Conservation (phyloP, 2,113 vertebrate species). For the Dromas ardeola region DNA sequence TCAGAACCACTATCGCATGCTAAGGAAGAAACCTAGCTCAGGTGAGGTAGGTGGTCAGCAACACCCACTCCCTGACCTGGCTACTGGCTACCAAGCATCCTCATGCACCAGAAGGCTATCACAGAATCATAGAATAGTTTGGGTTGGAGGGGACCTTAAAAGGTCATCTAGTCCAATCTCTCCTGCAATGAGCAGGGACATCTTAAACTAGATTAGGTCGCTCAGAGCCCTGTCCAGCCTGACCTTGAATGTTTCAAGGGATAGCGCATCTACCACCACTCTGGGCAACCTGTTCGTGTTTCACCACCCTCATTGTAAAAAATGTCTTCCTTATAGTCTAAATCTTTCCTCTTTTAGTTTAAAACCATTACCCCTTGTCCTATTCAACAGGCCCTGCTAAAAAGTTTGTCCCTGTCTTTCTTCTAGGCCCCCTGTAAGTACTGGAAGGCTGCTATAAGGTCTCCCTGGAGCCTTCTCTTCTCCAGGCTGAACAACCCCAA, state of each 20-base stretch:
- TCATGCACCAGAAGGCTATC: not conserved
- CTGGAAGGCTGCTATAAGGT: not conserved
- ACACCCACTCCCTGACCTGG: rapidly evolving
- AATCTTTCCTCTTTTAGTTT: not conserved
- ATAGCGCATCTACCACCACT: not conserved
- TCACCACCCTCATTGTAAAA: not conserved
- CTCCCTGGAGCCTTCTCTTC: not conserved
- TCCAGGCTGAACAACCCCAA: not conserved
- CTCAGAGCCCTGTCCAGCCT: not conserved
- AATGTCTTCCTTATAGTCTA: not conserved
- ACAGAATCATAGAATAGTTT: not conserved
- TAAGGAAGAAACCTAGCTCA: not conserved
- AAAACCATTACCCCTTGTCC: not conserved
- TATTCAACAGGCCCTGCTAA: not conserved
- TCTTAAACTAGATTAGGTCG: not conserved
- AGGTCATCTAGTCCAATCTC: not conserved
- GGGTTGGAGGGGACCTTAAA: not conserved
- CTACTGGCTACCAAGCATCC: rapidly evolving
- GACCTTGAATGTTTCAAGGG: not conserved
- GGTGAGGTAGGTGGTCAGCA: rapidly evolving
- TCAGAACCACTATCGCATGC: rapidly evolving
- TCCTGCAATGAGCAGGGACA: not conserved
- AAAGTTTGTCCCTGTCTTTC: not conserved
- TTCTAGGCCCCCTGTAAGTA: not conserved
- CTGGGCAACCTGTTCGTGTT: not conserved